A percentile compares a stretch with the other conserved stretches of the same genome.
phyloP scores from a whole-genome alignment of 2,113 vertebrate genomes.

The Oncorhynchus keta region DNA sequence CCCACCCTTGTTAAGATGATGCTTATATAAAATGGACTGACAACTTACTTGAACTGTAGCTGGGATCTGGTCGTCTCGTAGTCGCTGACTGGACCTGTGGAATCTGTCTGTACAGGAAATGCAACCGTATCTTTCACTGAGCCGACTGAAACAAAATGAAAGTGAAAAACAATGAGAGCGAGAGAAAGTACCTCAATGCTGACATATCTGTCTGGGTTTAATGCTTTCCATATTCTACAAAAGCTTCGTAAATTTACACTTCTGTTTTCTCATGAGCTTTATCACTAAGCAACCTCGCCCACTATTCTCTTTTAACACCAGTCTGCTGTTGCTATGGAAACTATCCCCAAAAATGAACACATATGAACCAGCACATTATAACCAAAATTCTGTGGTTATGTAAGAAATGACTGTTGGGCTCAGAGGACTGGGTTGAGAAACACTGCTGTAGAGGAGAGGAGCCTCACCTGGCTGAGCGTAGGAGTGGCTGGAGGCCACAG shows the following conservation, averaged over 20 bases:
- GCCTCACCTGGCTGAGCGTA: constrained; percentile 80
- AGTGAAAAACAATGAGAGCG: constrained; percentile 41
- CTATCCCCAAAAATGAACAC: no score
- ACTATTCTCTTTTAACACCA: neutral
- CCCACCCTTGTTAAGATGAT: no score
- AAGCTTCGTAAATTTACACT: neutral
- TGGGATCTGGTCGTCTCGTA: constrained; percentile 67
- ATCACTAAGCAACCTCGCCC: neutral
- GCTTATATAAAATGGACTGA: neutral
- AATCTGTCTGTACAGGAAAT: constrained; percentile 73
- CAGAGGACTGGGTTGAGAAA: neutral
- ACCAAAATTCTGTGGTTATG: no score
- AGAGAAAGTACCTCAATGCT: constrained; percentile 17
- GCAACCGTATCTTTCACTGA: constrained; percentile 73
- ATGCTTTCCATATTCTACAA: neutral
- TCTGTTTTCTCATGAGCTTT: neutral
- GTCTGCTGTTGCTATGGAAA: no score
- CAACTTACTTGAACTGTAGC: constrained; percentile 76
- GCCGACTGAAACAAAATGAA: constrained; percentile 60
- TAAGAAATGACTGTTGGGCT: no score
- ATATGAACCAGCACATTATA: no score
- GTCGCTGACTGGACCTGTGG: constrained; percentile 51
- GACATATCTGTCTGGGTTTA: neutral
- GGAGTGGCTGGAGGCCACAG: constrained; percentile 74
- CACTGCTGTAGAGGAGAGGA: neutral